Base-by-base conservation (phyloP, 1,140 invertebrate species). In the Magallana angulata region DNA sequence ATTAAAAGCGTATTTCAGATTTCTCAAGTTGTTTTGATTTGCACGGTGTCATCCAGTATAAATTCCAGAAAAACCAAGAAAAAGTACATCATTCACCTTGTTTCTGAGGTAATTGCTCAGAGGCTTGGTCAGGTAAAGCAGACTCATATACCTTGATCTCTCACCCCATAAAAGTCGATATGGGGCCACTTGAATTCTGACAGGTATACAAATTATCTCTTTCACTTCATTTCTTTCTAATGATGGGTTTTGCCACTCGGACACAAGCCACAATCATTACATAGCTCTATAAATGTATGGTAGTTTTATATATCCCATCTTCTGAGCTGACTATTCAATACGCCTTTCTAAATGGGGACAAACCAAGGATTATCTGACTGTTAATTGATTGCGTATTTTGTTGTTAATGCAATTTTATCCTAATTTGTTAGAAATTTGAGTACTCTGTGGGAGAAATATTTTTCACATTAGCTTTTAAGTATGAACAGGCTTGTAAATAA, bases 21-120 rank as follows among this genome's bases (percentile, higher is more conserved):
- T 76, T 76, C 68, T 76, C 68, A 48, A 76, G 68, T 76, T 76
- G 68, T 76, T 76, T 76, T 76, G 68, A 76, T 76, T 76, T 76
- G 68, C 24, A 12, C 11, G 36, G 68, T 76, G 68, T 76, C 68
- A 76, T 76, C 68, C 0, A 76, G 68, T 76, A 24, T 76, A 76
- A 18, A 76, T 76, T 76, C 68, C 24, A 30, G 24, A 76, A 76
- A 76, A 30, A 71, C 68, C 36, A 30, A 76, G 8, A 9, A 2
- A 76, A 30, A 76, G 24, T 30, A 24, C 24, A 36, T 18, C 0
- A 30, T 30, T 11, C 24, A 48, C 36, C 36, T 48, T 48, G 36
- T 48, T 48, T 48, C 36, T 7, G 24, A 76, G 11, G 24, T 18
- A 7, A 8, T 71, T 71, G 36, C 1, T 48, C 36, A 48, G 36